These are phyloP conservation scores for Acholoe squamosa DNA, from an alignment of 2,888 invertebrate genomes.

Conservation along the genomic window DNA sequence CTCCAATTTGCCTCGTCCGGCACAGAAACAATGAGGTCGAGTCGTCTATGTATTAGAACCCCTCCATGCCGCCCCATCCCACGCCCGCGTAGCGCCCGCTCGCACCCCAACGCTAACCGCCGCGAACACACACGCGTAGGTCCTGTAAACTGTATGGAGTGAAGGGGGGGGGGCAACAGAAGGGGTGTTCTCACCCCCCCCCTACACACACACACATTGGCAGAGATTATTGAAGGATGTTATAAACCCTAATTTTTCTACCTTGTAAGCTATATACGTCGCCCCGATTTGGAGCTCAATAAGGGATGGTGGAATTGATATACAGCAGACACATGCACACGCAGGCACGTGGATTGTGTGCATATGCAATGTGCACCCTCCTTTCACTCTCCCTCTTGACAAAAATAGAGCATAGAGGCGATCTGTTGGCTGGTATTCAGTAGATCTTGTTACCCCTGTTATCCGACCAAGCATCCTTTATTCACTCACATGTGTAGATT, in stretches of 20 bases:
- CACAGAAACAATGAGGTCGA: not conserved
- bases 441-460: not conserved
- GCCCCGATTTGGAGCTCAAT: not conserved
- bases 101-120: not conserved
- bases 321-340: not conserved
- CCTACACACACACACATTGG: not conserved
- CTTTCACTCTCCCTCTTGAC: not conserved
- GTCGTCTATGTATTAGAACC: not conserved
- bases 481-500: not conserved
- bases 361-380: slow-evolving; percentile 2
- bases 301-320: slow-evolving; percentile 6
- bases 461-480: not conserved
- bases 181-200: not conserved
- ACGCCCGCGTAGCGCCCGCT: not conserved
- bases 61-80: not conserved
- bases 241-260: not conserved
- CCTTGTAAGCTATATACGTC: not conserved
- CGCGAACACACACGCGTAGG: not conserved
- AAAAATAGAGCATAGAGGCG: not conserved
- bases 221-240: not conserved
- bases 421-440: not conserved
- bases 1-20: slow-evolving; percentile 17
- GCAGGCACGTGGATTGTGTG: not conserved
- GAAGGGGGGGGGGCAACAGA: not conserved
- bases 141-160: too few relatives aligned